Percentiles rank a stretch among this genome's conserved stretches.
These are phyloP conservation scores for Medauroidea extradentata DNA, from an alignment of 1,140 invertebrate species.

Conservation along the genomic window DNA sequence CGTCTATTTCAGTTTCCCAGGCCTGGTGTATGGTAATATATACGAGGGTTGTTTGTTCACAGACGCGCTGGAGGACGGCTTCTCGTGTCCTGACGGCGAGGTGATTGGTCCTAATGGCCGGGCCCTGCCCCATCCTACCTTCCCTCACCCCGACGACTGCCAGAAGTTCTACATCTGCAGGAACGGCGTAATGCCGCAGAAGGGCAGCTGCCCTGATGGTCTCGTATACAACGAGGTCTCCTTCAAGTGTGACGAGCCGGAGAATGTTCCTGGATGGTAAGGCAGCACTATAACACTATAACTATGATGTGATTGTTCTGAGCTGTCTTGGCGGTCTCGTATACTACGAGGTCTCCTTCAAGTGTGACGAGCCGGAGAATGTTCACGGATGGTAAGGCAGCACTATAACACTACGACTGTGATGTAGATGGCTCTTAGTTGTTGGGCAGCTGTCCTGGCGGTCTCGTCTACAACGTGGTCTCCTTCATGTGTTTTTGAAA, in stretches of 20 bases:
- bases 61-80: conserved; percentile 68
- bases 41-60: neutral
- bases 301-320: no score
- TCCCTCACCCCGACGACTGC: conserved; percentile 76
- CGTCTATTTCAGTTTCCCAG: no score
- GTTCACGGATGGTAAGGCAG: conserved; percentile 75
- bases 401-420: no score
- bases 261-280: conserved; percentile 78
- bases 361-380: conserved; percentile 73
- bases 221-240: conserved; percentile 77
- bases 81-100: conserved; percentile 69
- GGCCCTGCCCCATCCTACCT: conserved; percentile 70
- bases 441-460: conserved; percentile 68
- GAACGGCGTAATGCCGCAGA: conserved; percentile 69
- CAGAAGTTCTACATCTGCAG: conserved; percentile 82
- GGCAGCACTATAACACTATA: no score
- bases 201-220: conserved; percentile 67
- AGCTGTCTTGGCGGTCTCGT: conserved; percentile 70
- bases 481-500: conserved; percentile 74
- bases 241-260: conserved; percentile 75
- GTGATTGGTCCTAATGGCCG: conserved; percentile 62
- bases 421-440: no score
- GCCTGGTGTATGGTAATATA: no score
- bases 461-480: conserved; percentile 77
- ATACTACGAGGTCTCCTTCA: conserved; percentile 75